These are phyloP conservation scores for Lepidurus arcticus DNA, from an alignment of 1,140 invertebrate species.

Conservation along the genomic window DNA sequence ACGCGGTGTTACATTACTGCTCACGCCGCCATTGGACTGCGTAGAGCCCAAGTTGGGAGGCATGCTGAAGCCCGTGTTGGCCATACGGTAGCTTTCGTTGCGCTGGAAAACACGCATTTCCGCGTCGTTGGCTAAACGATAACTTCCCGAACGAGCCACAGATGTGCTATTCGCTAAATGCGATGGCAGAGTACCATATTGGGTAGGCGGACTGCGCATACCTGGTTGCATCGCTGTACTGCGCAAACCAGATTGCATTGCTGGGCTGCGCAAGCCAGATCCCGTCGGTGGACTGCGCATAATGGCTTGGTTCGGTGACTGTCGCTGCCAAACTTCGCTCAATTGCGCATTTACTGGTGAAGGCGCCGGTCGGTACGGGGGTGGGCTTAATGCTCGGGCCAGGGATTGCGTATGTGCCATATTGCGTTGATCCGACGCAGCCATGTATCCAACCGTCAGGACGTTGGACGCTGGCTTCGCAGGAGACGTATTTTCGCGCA, in stretches of 20 bases:
- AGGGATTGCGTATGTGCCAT: slow-evolving; percentile 26
- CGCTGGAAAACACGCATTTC: slow-evolving; percentile 55
- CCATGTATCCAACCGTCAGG: slow-evolving; percentile 35
- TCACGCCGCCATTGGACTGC: background rate
- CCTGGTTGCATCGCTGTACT: slow-evolving; percentile 24
- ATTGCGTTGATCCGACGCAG: slow-evolving; percentile 36
- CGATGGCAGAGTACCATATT: background rate
- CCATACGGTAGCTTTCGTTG: slow-evolving; percentile 78
- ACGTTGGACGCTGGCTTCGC: slow-evolving; percentile 35
- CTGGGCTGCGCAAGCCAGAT: background rate
- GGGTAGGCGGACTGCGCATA: background rate
- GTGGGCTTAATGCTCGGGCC: slow-evolving; percentile 26
- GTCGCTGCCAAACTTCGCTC: background rate
- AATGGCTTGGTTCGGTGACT: background rate
- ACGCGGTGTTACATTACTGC: background rate
- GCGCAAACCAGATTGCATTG: background rate
- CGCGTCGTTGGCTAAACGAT: slow-evolving; percentile 35
- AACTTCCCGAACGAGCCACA: slow-evolving; percentile 31
- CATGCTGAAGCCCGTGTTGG: slow-evolving; percentile 51
- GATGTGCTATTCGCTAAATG: background rate
- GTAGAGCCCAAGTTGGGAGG: background rate
- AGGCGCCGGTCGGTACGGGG: slow-evolving; percentile 31
- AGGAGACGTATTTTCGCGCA: slow-evolving; percentile 49
- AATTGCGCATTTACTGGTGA: background rate
- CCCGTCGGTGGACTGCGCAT: background rate